phyloP scores from a whole-genome alignment of 2,797 vertebrate genomes.

The Gymnopithys bicolor region DNA sequence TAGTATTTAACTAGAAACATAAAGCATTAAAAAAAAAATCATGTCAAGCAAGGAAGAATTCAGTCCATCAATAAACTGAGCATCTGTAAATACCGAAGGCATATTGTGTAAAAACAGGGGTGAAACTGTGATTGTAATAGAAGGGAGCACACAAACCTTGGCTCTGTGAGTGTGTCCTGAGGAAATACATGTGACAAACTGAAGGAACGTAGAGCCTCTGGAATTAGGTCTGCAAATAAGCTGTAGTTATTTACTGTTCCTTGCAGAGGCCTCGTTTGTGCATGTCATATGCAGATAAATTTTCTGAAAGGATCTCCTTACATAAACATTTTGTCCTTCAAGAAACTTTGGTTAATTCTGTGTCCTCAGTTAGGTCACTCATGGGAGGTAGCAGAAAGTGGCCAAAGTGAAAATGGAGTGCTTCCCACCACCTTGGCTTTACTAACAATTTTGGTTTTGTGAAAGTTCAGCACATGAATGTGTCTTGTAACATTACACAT shows the following conservation, averaged over 20 bases:
- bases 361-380: fast-evolving
- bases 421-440: not conserved
- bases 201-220: not conserved
- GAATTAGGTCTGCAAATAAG: not conserved
- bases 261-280: not conserved
- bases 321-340: not conserved
- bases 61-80: not conserved
- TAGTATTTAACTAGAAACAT: not conserved
- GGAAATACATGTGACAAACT: not conserved
- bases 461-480: not conserved
- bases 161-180: not conserved
- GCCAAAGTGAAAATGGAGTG: not conserved
- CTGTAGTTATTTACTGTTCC: not conserved
- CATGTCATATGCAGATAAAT: not conserved
- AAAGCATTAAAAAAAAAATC: not conserved
- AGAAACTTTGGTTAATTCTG: fast-evolving
- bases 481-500: slow-evolving; percentile 26
- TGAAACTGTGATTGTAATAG: not conserved
- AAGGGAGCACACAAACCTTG: not conserved
- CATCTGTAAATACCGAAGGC: not conserved
- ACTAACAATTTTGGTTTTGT: not conserved
- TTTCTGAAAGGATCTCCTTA: not conserved
- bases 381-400: not conserved
- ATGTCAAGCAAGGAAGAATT: not conserved
- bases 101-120: not conserved